Evolutionary conservation across 2,888 invertebrate species (phyloP), one percentile per base, ranked within the genome.

Genomic region (Camptogramma bilineatum): DNA sequence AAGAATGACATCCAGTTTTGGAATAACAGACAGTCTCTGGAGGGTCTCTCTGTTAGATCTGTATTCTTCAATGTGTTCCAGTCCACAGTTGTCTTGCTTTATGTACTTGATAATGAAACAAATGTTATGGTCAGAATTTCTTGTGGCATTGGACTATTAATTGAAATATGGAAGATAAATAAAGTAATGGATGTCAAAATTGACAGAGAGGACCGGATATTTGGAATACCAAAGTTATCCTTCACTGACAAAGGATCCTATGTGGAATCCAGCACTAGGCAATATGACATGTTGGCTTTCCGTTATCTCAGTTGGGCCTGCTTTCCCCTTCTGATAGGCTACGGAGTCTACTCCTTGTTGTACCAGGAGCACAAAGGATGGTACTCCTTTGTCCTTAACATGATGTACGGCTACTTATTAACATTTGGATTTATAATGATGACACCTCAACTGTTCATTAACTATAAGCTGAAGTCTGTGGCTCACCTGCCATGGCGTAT

Each of bases 1-100:
- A 99, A 99, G 93, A 99, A 99, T 93, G 99, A 99, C 87, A 99
- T 99, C 80, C 99, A 99, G 88, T 99, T 99, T 86, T 99, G 99
- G 99, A 98, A 98, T 78, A 99, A 98, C 80, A 95, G 99, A 16
- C 98, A 99, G 84, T 98, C 98, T 0, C 93, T 99, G 51, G 99
- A 99, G 91, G 99, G 99, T 9, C 94, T 99, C 44, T 99, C 99
- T 0, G 99, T 99, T 3, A 95, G 99, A 72, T 99, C 98, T 0
- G 99, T 99, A 28, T 98, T 99, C 88, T 99, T 99, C 91, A 98
- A 98, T 80, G 99, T 99, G 4, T 99, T 99, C 89, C 99, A 99
- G 86, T 98, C 99, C 0, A 88, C 98, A 10, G 96, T 99, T 57
- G 99, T 99, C 0, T 91, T 99, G 7, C 94, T 99, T 0, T 99